Base-by-base conservation (phyloP, 1,140 invertebrate genomes). In the Rhyzopertha dominica region DNA sequence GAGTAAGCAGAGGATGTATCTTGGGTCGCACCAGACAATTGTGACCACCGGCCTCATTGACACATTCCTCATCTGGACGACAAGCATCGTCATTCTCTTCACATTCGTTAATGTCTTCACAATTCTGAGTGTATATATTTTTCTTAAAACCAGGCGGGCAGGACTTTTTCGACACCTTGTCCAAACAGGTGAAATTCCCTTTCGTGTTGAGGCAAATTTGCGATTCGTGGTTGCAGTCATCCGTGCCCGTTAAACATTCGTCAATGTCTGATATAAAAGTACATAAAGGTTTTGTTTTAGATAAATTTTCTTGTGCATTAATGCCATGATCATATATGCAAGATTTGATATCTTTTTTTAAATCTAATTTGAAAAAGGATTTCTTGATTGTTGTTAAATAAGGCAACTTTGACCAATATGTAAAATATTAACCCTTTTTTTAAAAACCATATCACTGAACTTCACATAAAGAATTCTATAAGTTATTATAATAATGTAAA, bases 31-130 rank as follows among this genome's bases (percentile, higher is more conserved):
- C 9, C 38, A 67, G 67, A 56, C 87, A 90, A 37, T 76, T 76
- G 52, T 85, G 87, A 28, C 81, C 76, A 1, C 87, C 87, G 2
- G 74, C 70, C 23, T 82, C 76, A 61, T 91, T 90, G 0, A 81
- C 64, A 57, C 87, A 90, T 1, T 74, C 61, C 38, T 79, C 73
- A 53, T 78, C 74, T 4, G 77, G 68, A 26, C 70, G 72, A 56
- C 85, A 88, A 0, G 76, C 69, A 22, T 77, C 74, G n/a, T 73
- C 61, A 24, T 72, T 69, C 32, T 80, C 76, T 12, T 70, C 63
- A 61, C 87, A 91, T 65, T 91, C 87, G 49, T 90, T 73, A 16
- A 88, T 77, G 71, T 91, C 88, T 81, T 71, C 50, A 51, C 77
- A 78, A 2, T 66, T 69, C 45, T 73, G 68, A 3, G 68, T 71